These are phyloP conservation scores for Oryctes rhinoceros DNA, from an alignment of 1,140 invertebrate genomes.

Conservation along the genomic window DNA sequence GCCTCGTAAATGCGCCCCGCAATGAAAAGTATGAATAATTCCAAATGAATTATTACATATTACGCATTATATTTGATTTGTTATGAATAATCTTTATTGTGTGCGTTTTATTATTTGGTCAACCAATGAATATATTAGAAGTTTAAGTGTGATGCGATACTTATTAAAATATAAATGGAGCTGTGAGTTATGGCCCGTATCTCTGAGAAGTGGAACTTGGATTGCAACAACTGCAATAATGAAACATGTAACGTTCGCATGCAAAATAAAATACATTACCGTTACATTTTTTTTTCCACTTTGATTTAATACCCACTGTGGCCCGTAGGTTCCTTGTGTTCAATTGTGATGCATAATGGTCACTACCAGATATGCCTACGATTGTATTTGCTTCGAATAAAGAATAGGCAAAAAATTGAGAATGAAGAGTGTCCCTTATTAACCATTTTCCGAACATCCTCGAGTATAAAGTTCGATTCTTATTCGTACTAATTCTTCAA, in stretches of 20 bases:
- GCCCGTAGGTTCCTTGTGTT: conserved; percentile 1
- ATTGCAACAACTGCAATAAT: conserved; percentile 33
- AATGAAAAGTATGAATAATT: conserved; percentile 51
- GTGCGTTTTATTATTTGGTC: conserved; percentile 30
- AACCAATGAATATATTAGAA: conserved; percentile 42
- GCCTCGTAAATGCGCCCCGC: conserved; percentile 46
- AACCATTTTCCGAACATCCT: background rate
- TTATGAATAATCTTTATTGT: conserved; percentile 43
- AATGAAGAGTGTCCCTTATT: background rate
- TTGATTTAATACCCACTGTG: conserved; percentile 19
- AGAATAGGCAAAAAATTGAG: background rate
- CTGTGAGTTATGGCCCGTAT: conserved; percentile 28
- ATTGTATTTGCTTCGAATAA: background rate
- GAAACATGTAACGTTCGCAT: conserved; percentile 28
- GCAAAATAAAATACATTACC: conserved; percentile 29
- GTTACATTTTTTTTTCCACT: conserved; percentile 3
- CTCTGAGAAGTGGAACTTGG: conserved; percentile 33
- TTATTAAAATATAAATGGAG: conserved; percentile 41
- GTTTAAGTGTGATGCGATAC: conserved; percentile 36
- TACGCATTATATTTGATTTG: conserved; percentile 43
- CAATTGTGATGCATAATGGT: background rate
- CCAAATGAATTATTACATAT: conserved; percentile 48
- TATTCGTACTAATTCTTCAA: too few species aligned
- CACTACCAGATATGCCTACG: conserved; percentile 19
- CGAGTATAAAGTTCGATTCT: too few species aligned